These are phyloP conservation scores for Porites lobata DNA, from an alignment of 92 coral and sea anemone species.

Conservation along the genomic window DNA sequence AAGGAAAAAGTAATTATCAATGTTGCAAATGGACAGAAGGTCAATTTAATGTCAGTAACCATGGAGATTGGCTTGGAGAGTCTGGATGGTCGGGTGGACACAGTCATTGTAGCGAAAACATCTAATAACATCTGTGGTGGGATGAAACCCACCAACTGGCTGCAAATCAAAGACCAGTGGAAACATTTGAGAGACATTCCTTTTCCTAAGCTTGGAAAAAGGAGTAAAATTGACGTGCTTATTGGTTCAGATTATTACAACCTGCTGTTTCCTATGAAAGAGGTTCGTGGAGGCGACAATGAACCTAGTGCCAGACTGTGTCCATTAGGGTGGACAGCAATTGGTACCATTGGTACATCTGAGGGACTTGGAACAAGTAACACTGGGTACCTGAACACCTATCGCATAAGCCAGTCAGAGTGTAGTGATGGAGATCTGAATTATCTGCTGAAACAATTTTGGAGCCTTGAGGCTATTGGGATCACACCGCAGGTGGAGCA, in stretches of 20 bases:
- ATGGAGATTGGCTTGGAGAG: slow-evolving; percentile 65
- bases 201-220: too few species aligned
- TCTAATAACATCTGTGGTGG: slow-evolving; percentile 38
- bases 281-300: too few species aligned
- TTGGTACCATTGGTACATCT: too few species aligned
- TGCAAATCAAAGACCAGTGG: background rate
- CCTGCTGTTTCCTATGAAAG: too few species aligned
- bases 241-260: too few species aligned
- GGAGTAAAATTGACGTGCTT: background rate
- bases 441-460: too few species aligned
- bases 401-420: slow-evolving; percentile 33
- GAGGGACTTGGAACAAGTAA: slow-evolving; percentile 20
- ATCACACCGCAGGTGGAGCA: too few species aligned
- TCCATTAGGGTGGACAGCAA: too few species aligned
- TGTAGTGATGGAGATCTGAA: slow-evolving; percentile 4
- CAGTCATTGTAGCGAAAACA: slow-evolving; percentile 33
- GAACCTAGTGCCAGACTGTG: too few species aligned
- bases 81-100: slow-evolving; percentile 58
- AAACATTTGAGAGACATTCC: too few species aligned
- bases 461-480: too few species aligned
- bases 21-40: too few species aligned
- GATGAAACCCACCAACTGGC: slow-evolving; percentile 42
- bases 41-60: slow-evolving; percentile 45
- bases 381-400: background rate
- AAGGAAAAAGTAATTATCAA: slow-evolving; percentile 39